A percentile compares a stretch with the other conserved stretches of the same genome.
These are phyloP conservation scores for Crematogaster levior DNA, from an alignment of 2,888 invertebrate species.

Conservation along the genomic window DNA sequence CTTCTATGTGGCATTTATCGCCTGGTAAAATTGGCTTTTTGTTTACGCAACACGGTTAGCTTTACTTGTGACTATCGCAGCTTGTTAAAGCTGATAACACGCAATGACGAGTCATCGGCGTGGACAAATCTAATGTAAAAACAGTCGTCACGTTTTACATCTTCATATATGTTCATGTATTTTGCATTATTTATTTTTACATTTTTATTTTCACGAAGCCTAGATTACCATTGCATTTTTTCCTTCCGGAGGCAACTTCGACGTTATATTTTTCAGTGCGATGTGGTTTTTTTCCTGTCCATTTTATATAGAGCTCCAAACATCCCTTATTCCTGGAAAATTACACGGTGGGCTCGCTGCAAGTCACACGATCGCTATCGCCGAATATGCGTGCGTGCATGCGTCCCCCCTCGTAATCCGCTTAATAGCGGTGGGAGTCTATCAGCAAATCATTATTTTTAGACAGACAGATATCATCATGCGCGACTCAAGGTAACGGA, in stretches of 20 bases:
- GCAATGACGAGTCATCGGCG: conserved; percentile 6
- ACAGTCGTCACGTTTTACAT: background rate
- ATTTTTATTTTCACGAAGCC: background rate
- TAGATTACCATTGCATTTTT: background rate
- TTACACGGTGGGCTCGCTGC: background rate
- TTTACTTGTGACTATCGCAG: conserved; percentile 16
- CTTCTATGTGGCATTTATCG: conserved; percentile 50
- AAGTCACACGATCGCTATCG: conserved; percentile 34
- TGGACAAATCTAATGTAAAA: conserved; percentile 22
- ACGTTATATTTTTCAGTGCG: background rate
- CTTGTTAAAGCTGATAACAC: conserved; percentile 39
- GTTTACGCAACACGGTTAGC: conserved; percentile 41
- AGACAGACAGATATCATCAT: conserved; percentile 40
- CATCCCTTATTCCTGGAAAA: conserved; percentile 15
- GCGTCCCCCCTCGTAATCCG: conserved; percentile 36
- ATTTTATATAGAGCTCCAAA: background rate
- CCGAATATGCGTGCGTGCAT: conserved; percentile 27
- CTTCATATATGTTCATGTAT: background rate
- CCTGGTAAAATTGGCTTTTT: conserved; percentile 50
- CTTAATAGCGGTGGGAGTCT: conserved; percentile 26
- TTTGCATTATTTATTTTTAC: conserved; percentile 10
- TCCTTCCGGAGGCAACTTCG: background rate
- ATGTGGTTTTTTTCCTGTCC: background rate
- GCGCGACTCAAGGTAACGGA: background rate
- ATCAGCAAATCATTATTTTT: conserved; percentile 50